Evolutionary conservation across 2,888 invertebrate species (phyloP), one percentile per base, ranked within the genome.

Genomic region (Rosalia funebris): DNA sequence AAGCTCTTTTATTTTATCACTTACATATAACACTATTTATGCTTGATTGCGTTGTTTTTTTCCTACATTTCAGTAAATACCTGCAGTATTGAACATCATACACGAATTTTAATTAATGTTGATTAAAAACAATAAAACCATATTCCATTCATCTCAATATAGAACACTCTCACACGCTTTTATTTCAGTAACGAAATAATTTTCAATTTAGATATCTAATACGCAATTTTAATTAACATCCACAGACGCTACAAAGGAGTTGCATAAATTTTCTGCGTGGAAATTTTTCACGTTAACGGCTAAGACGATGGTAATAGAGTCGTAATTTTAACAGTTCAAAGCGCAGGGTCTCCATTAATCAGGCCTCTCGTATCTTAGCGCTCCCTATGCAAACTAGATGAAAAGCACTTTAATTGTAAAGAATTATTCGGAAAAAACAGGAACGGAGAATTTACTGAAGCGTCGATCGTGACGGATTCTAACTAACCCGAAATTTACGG

Each of bases 251-350:
- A 31, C 47, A 19, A 48, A 48, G 36, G 11, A 31, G 14, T 34
- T 19, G 36, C 11, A 17, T 48, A 16, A 15, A 10, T 15, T 42
- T 42, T 19, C 14, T 48, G 19, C 16, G 16, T 17, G 34, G 11
- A 36, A 48, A 46, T 48, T 19, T 11, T 36, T 37, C 48, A 36
- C 36, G 48, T 48, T 48, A 48, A 34, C 48, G 12, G 37, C 19
- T 48, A 48, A 48, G 36, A 48, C 36, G 48, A 37, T 48, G 48
- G 36, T 48, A 48, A 48, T 48, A 32, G 48, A 48, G 48, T 48
- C 48, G 48, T 48, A 48, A 48, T 48, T 48, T 48, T 48, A 48
- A 48, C 48, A 48, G 48, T 48, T 48, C 48, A 37, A 48, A 48
- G 48, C 48, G 37, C 36, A 48, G 36, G 12, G 20, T 36, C 36